Percentiles rank a stretch among this genome's conserved stretches.
Conservation (phyloP, 35 echinoderm and acorn worm genomes). For the Anneissia japonica region DNA sequence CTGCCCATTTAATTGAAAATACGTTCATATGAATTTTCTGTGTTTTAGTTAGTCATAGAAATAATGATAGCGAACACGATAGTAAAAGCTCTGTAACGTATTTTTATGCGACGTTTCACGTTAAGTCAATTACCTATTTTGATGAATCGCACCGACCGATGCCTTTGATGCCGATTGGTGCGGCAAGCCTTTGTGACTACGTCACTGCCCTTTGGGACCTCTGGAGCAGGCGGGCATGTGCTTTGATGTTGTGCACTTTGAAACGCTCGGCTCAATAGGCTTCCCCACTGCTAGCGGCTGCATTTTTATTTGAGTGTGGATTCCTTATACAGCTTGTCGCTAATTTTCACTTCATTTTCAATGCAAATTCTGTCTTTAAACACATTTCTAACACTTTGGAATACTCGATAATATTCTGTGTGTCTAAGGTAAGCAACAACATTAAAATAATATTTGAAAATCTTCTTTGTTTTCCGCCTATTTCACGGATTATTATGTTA, state of each 20-base stretch:
- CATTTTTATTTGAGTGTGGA: neutral
- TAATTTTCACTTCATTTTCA: neutral
- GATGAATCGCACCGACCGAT: conserved; percentile 29
- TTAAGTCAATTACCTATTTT: conserved; percentile 25
- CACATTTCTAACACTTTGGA: neutral
- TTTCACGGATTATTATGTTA: neutral
- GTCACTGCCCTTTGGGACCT: conserved; percentile 99
- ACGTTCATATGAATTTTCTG: neutral
- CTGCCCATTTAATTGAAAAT: neutral
- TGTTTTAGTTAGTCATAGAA: neutral
- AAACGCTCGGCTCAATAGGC: conserved; percentile 31
- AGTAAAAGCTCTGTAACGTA: neutral
- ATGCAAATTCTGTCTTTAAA: neutral
- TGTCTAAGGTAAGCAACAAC: neutral
- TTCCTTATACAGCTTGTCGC: neutral
- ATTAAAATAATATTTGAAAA: neutral
- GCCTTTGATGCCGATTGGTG: conserved; percentile 74
- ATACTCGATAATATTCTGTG: neutral
- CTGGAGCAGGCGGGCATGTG: conserved; percentile 96
- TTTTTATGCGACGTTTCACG: neutral
- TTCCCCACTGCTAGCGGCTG: neutral
- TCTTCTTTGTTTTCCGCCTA: neutral
- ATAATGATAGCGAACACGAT: conserved; percentile 15
- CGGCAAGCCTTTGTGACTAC: conserved; percentile 96
- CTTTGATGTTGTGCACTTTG: conserved; percentile 99